A percentile compares a stretch with the other conserved stretches of the same genome.
phyloP scores from a whole-genome alignment of 2,113 vertebrate species.

The Alaudala cheleensis region DNA sequence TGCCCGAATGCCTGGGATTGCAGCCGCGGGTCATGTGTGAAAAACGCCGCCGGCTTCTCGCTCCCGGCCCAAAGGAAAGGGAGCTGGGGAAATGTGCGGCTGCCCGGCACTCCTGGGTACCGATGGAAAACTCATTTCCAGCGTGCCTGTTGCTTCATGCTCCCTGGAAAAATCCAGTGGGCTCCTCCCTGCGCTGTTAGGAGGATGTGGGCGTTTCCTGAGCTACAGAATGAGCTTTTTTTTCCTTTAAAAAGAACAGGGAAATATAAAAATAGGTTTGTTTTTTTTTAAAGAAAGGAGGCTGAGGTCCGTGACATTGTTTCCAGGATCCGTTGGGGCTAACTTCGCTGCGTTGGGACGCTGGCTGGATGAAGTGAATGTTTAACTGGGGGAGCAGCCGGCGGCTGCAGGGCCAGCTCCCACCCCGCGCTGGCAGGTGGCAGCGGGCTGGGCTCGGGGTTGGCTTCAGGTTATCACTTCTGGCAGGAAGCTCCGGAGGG shows the following conservation, averaged over 20 bases:
- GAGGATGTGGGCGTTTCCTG: constrained; percentile 67
- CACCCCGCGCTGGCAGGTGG: not conserved
- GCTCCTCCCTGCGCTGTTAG: constrained; percentile 36
- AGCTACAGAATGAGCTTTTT: constrained; percentile 58
- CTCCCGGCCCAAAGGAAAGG: no score
- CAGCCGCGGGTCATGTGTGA: not conserved
- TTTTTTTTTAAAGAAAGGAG: no score
- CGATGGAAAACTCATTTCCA: constrained; percentile 58
- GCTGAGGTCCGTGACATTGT: constrained; percentile 14
- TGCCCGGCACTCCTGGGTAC: not conserved
- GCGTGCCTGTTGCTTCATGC: constrained; percentile 45
- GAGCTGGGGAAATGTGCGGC: no score
- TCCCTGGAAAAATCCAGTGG: constrained; percentile 63
- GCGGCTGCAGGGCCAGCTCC: not conserved
- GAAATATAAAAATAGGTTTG: constrained; percentile 58
- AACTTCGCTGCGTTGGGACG: not conserved
- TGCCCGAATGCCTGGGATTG: constrained; percentile 3
- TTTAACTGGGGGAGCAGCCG: not conserved
- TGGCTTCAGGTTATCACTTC: not conserved
- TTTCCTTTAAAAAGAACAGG: constrained; percentile 41
- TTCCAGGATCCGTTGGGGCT: not conserved
- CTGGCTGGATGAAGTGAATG: not conserved
- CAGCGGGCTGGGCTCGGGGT: not conserved
- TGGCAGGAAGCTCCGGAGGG: not conserved
- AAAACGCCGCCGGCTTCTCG: not conserved